Conservation (phyloP, 1,140 invertebrate species). For the Lepidurus couesii region DNA sequence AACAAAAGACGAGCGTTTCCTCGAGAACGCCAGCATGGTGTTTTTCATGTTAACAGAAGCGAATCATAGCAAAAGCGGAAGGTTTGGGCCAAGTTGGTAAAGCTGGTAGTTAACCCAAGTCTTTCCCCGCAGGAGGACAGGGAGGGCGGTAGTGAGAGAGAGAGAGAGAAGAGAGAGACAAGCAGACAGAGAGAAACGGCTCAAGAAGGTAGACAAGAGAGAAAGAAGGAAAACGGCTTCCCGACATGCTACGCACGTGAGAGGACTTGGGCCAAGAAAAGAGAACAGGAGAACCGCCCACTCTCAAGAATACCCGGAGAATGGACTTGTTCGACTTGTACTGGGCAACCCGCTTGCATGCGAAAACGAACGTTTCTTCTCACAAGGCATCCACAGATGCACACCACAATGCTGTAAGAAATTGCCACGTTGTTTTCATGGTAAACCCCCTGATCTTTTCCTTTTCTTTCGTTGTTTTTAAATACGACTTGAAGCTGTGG, state of each 20-base stretch:
- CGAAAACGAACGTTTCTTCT: no score
- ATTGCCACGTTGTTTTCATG: no score
- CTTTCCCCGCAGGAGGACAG: neutral
- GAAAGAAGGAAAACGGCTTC: neutral
- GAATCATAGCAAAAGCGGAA: no score
- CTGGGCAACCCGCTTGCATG: no score
- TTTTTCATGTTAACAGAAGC: no score
- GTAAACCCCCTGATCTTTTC: neutral
- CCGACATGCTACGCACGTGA: neutral
- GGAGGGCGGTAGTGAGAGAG: neutral
- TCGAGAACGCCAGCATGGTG: no score
- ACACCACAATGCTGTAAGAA: no score
- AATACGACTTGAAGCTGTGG: no score
- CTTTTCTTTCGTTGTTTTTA: constrained; percentile 17
- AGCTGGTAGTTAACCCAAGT: neutral
- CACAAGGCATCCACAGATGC: no score
- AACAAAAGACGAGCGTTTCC: no score
- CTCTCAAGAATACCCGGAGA: neutral
- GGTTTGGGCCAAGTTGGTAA: no score
- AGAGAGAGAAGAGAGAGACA: constrained; percentile 27
- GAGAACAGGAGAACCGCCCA: neutral
- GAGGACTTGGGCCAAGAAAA: neutral
- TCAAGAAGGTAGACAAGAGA: neutral
- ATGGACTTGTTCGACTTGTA: no score
- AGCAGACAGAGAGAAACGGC: neutral